Evolutionary conservation across 2,113 vertebrate species (phyloP).

Genomic region (Rallus limicola): DNA sequence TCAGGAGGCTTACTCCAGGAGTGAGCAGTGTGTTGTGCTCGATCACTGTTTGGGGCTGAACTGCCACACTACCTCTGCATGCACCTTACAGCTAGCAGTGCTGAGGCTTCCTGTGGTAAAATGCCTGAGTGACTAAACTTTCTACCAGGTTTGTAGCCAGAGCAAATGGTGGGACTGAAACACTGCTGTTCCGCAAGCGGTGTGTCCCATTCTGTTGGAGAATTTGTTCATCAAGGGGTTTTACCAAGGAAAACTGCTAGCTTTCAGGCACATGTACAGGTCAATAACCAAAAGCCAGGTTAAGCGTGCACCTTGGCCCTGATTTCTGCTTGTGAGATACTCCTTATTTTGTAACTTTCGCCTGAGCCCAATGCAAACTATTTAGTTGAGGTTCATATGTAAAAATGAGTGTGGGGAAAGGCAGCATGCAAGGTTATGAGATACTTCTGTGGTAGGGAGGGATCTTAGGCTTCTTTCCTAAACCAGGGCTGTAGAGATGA

Average conservation of each 20-base stretch:
- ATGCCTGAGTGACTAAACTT: not conserved
- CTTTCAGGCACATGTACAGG: not conserved
- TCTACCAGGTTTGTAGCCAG: not conserved
- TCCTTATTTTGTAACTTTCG: not conserved
- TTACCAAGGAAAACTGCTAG: not conserved
- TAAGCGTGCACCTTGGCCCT: accelerated
- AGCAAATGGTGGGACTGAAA: not conserved
- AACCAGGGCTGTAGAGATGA: not conserved
- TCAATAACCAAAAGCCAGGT: not conserved
- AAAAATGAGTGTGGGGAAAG: accelerated
- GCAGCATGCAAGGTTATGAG: not conserved
- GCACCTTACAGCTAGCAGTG: not conserved
- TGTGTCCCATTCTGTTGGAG: not conserved
- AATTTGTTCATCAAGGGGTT: not conserved
- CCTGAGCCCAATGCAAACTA: not conserved
- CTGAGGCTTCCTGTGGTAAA: not conserved
- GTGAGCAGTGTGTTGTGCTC: too few species aligned
- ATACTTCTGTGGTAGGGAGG: accelerated
- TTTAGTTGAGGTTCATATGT: accelerated
- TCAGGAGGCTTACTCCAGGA: too few species aligned
- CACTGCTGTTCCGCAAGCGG: not conserved
- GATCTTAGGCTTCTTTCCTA: not conserved
- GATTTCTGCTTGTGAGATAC: not conserved
- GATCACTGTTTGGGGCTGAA: too few species aligned
- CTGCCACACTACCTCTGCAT: too few species aligned